Base-by-base conservation (phyloP, 1,140 invertebrate genomes). In the Heliconius hewitsoni region DNA sequence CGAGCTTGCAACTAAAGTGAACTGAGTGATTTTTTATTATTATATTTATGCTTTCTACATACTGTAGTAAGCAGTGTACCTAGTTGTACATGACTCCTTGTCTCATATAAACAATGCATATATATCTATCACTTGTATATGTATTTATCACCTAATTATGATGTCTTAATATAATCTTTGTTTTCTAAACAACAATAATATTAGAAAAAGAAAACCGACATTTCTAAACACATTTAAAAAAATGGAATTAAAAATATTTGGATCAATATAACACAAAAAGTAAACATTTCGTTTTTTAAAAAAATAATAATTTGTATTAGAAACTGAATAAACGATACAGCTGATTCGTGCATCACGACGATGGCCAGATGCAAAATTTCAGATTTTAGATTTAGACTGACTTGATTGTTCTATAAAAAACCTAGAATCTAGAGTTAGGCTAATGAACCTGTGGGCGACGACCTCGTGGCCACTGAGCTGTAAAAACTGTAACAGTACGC, bases 371-470 rank as follows among this genome's bases (percentile, higher is more conserved):
- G 79, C 55, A 57, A 76, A 76, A 60, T 76, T 75, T 80, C 71
- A 80, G 60, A 66, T 66, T n/a, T 66, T 23, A 66, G 60, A 66
- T 66, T 66, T 27, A 66, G 74, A 30, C 73, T 73, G 70, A 80
- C 74, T 80, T 76, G 71, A 80, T 80, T 57, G 79, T 80, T 80
- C 74, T 80, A 80, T 78, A 72, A 80, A 80, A 80, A 73, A 30
- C 23, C 34, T 71, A 66, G 37, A 75, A 80, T 76, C 71, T 80
- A 80, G 71, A 60, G 70, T 66, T 52, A 19, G 74, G 79, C 79
- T 80, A 76, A 80, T 73, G 79, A 80, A 76, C 79, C 71, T 52
- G 79, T 80, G 78, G 78, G 78, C 78, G 78, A 76, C 30, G 79
- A 80, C 74, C 79, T 80, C 79, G 79, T 70, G 11, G 18, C n/a